Conservation (phyloP, 2,797 vertebrate species). For the Onychomys leucogaster region DNA sequence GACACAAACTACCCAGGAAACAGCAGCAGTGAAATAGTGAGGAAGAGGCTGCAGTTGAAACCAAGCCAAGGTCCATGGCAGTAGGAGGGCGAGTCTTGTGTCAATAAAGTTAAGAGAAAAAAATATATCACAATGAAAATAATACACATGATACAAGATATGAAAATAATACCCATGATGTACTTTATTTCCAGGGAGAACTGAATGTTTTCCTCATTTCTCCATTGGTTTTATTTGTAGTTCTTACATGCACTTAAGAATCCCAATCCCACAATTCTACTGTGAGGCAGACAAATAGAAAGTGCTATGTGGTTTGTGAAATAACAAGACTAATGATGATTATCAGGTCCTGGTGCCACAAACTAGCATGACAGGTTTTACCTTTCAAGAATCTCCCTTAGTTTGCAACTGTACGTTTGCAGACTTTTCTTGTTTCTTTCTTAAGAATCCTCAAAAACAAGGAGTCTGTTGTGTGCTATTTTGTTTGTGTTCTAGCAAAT, state of each 20-base stretch:
- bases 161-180: not conserved
- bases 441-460: not conserved
- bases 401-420: not conserved
- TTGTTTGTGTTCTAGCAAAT: too few species aligned
- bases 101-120: not conserved
- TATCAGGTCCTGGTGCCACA: not conserved
- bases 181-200: not conserved
- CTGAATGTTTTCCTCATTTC: not conserved
- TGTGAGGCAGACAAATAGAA: not conserved
- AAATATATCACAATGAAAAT: not conserved
- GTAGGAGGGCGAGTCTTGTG: not conserved
- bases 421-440: not conserved
- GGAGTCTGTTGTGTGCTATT: not conserved
- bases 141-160: not conserved
- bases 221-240: not conserved
- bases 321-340: not conserved
- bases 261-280: not conserved
- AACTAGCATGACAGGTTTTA: not conserved
- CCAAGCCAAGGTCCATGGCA: not conserved
- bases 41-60: not conserved
- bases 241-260: not conserved
- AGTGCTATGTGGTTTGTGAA: not conserved
- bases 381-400: not conserved
- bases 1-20: not conserved
- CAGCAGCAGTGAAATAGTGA: not conserved